Evolutionary conservation across 2,888 invertebrate species (phyloP).

Genomic region (Rotaria magnacalcarata): DNA sequence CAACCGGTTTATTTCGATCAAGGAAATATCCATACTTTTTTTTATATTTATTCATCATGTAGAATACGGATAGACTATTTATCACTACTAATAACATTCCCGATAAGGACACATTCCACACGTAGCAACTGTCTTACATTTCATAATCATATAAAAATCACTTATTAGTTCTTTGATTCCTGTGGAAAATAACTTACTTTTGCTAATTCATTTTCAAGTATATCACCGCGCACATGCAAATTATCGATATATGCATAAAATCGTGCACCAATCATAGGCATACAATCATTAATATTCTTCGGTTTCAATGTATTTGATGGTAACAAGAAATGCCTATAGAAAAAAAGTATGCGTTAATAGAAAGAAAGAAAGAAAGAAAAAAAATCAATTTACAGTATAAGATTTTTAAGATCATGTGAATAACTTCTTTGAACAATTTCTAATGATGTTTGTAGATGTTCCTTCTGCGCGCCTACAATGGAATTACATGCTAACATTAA

Average conservation of each 20-base stretch:
- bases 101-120: too few species aligned
- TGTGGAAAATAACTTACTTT: constrained; percentile 59
- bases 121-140: too few species aligned
- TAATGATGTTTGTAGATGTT: constrained; percentile 79
- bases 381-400: constrained; percentile 70
- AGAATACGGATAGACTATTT: too few species aligned
- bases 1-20: too few species aligned
- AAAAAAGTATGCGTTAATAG: background rate
- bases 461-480: constrained; percentile 76
- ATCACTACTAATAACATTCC: too few species aligned
- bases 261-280: constrained; percentile 96
- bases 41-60: too few species aligned
- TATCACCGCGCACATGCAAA: constrained; percentile 78
- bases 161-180: too few species aligned
- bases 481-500: constrained; percentile 88
- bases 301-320: constrained; percentile 26
- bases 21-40: too few species aligned
- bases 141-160: too few species aligned
- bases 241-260: constrained; percentile 92
- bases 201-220: constrained; percentile 80
- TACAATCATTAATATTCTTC: constrained; percentile 84
- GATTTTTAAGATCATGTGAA: constrained; percentile 85
- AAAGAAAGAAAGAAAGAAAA: too few species aligned
- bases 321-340: background rate
- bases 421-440: constrained; percentile 83